These are phyloP conservation scores for Mustela nigripes DNA, from an alignment of 2,113 vertebrate species.

Conservation along the genomic window DNA sequence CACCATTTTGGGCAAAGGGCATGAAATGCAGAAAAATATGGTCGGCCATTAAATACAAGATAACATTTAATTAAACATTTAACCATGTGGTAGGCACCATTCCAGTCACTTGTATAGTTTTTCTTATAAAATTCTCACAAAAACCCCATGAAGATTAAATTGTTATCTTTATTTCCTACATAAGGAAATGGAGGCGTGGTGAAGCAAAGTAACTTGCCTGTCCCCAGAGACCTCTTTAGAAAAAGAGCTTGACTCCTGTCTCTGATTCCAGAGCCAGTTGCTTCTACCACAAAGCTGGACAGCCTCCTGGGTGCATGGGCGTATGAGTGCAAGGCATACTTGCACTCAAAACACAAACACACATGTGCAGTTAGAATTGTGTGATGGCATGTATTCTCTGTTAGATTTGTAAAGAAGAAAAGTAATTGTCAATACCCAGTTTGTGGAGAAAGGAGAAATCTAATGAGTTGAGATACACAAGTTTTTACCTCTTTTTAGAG, in stretches of 20 bases:
- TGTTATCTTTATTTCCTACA: constrained; percentile 12
- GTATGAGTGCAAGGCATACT: not conserved
- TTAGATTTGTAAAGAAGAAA: constrained; percentile 15
- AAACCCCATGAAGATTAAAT: not conserved
- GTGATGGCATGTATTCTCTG: not conserved
- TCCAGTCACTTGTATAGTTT: not conserved
- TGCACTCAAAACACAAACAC: not conserved
- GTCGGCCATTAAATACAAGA: not conserved
- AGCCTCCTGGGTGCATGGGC: not conserved
- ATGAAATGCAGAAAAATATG: not conserved
- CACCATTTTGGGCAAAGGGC: not conserved
- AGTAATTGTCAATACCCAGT: not conserved
- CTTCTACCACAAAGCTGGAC: not conserved
- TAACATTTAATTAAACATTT: constrained; percentile 29
- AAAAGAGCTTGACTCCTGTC: not conserved
- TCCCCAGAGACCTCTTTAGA: not conserved
- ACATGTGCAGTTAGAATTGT: not conserved
- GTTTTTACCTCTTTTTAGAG: not conserved
- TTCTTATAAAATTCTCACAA: not conserved
- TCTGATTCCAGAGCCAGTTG: not conserved
- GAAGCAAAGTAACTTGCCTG: not conserved
- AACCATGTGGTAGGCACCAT: not conserved
- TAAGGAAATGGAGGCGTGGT: not conserved
- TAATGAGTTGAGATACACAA: not conserved
- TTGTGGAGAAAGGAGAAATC: not conserved